Conservation (phyloP, 2,888 invertebrate species). For the Sycophila texana region DNA sequence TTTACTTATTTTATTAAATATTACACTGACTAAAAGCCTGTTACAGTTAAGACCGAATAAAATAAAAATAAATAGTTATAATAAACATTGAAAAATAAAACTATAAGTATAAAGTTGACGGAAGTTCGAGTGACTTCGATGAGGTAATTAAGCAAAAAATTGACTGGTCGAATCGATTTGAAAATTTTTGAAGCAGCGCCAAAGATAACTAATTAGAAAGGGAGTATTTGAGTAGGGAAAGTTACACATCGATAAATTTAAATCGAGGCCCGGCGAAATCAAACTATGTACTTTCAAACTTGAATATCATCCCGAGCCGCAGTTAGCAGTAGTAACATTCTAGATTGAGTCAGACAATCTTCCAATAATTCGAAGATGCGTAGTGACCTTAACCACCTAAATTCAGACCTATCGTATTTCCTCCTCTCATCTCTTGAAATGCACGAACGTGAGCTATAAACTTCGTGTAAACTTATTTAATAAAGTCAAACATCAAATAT, state of each 20-base stretch:
- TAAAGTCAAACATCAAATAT: too few species aligned
- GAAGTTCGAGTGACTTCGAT: too few species aligned
- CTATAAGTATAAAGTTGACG: background rate
- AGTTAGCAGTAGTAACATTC: slow-evolving; percentile 42
- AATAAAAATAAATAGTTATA: slow-evolving; percentile 6
- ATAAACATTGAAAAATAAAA: slow-evolving; percentile 3
- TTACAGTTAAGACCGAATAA: too few species aligned
- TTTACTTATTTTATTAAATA: too few species aligned
- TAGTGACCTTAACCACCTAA: slow-evolving; percentile 35
- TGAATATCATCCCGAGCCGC: slow-evolving; percentile 43
- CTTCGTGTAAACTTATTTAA: too few species aligned
- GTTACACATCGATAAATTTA: slow-evolving; percentile 42
- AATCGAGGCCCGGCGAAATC: slow-evolving; percentile 32
- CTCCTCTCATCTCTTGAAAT: background rate
- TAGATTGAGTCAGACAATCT: slow-evolving; percentile 45
- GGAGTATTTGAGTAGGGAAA: slow-evolving; percentile 4
- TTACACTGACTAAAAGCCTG: too few species aligned
- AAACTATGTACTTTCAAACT: slow-evolving; percentile 47
- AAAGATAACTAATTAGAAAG: slow-evolving; percentile 39
- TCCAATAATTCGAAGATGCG: slow-evolving; percentile 42
- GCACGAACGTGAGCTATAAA: background rate
- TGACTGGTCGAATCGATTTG: slow-evolving; percentile 4
- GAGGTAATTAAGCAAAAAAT: slow-evolving; percentile 16
- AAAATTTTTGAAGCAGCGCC: slow-evolving; percentile 23
- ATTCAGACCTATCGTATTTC: slow-evolving; percentile 35